A percentile compares a stretch with the other conserved stretches of the same genome.
These are phyloP conservation scores for Rattus rattus DNA, from an alignment of 2,113 vertebrate genomes.

Conservation along the genomic window DNA sequence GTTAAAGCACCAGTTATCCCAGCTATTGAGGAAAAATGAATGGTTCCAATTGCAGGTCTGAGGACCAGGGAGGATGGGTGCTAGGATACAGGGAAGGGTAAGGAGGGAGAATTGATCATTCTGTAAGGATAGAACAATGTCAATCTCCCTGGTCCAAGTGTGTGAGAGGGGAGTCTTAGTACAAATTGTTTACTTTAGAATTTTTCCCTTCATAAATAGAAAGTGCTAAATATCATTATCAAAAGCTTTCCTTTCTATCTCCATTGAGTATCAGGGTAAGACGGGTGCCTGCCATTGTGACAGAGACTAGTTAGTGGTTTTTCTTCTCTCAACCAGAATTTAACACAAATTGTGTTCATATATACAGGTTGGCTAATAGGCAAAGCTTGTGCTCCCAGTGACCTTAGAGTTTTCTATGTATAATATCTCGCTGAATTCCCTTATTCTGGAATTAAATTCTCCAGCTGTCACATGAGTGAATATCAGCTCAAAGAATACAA, in stretches of 20 bases:
- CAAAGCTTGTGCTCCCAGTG: not conserved
- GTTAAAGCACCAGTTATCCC: conserved; percentile 23
- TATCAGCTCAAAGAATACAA: not conserved
- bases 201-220: conserved; percentile 15
- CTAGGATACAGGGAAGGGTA: no score
- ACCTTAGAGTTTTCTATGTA: not conserved
- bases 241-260: not conserved
- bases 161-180: not conserved
- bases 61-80: not conserved
- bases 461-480: not conserved
- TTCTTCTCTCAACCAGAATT: not conserved
- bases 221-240: not conserved
- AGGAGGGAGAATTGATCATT: fast-evolving
- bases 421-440: not conserved
- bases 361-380: not conserved
- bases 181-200: not conserved
- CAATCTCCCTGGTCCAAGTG: not conserved
- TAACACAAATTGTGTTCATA: not conserved
- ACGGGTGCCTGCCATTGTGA: not conserved
- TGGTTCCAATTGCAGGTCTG: not conserved
- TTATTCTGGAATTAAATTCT: not conserved
- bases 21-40: conserved; percentile 38
- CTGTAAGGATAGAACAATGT: not conserved
- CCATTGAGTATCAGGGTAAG: not conserved
- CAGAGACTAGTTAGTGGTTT: conserved; percentile 20